phyloP scores from a whole-genome alignment of 2,797 vertebrate species.

The Hydrolagus colliei region DNA sequence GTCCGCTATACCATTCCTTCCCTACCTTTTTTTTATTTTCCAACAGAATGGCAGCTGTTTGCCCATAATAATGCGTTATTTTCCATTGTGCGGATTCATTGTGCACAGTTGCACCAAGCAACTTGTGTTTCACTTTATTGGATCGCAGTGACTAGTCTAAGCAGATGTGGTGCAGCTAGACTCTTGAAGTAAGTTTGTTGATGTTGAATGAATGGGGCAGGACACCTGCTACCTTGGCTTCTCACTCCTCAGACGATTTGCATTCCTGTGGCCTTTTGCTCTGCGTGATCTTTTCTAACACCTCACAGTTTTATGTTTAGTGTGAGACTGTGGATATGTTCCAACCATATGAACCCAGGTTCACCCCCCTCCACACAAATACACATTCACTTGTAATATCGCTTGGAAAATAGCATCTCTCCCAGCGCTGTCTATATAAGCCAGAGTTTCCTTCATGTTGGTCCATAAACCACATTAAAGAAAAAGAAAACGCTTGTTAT shows the following conservation, averaged over 20 bases:
- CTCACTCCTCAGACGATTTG: conserved; percentile 78
- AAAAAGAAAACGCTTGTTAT: no score
- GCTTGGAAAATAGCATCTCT: no score
- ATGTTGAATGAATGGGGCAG: conserved; percentile 77
- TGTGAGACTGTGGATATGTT: conserved; percentile 77
- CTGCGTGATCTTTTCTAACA: conserved; percentile 78
- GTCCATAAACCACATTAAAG: no score
- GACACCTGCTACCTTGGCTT: conserved; percentile 89
- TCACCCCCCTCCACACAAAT: conserved; percentile 32
- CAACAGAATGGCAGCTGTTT: no score
- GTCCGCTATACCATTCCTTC: no score
- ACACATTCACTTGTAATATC: no score
- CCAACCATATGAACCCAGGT: conserved; percentile 66
- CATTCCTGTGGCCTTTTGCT: conserved; percentile 92
- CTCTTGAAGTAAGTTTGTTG: conserved; percentile 65
- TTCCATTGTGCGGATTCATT: conserved; percentile 48
- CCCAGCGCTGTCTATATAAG: no score
- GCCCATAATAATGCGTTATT: no score
- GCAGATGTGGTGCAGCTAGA: conserved; percentile 75
- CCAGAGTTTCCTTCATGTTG: no score
- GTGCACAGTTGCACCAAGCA: conserved; percentile 58
- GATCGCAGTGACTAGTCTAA: conserved; percentile 71
- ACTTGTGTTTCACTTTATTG: conserved; percentile 77
- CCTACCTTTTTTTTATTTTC: no score
- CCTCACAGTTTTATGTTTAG: conserved; percentile 79